phyloP scores from a whole-genome alignment of 2,113 vertebrate genomes.

The Rhinoderma darwinii region DNA sequence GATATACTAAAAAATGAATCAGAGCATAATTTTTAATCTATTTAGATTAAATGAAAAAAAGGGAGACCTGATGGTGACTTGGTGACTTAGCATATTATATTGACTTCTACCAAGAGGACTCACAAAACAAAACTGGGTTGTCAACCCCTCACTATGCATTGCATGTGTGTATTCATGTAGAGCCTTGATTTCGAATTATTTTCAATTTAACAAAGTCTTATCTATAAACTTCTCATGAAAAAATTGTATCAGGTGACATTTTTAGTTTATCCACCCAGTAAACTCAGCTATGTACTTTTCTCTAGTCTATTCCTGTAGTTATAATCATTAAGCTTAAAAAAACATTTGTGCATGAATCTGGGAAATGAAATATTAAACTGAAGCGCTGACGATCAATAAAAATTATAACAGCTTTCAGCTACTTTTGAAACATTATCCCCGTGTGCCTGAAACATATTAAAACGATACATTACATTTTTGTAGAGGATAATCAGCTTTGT shows the following conservation, averaged over 20 bases:
- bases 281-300: neutral
- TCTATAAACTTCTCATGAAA: neutral
- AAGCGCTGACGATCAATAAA: neutral
- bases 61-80: too few species aligned
- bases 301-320: neutral
- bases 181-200: too few species aligned
- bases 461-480: constrained; percentile 31
- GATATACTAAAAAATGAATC: too few species aligned
- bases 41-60: too few species aligned
- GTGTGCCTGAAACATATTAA: neutral
- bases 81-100: too few species aligned
- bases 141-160: too few species aligned
- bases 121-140: too few species aligned
- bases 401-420: neutral
- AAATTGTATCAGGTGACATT: neutral
- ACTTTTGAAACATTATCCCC: neutral
- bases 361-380: constrained; percentile 4
- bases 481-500: constrained; percentile 7
- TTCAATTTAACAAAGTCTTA: neutral
- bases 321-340: neutral
- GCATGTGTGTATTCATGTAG: too few species aligned
- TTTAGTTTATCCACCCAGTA: neutral
- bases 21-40: too few species aligned
- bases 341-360: neutral
- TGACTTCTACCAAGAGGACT: too few species aligned